phyloP scores from a whole-genome alignment of 2,113 vertebrate genomes.

The Poecilia latipinna region DNA sequence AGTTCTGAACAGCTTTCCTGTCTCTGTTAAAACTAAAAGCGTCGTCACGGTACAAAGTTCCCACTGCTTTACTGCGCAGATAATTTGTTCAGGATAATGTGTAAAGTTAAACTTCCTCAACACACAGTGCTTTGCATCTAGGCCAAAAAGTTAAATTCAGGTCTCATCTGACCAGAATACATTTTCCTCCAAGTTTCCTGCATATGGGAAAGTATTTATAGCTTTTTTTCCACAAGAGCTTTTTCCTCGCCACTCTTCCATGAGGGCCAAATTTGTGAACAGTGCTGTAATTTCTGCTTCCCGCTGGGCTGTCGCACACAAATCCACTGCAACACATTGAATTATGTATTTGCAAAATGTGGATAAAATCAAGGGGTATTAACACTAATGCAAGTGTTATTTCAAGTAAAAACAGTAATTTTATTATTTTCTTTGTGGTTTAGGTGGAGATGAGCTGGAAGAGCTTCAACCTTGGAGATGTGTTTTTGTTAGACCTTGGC shows the following conservation, averaged over 20 bases:
- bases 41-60: no score
- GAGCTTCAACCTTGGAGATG: conserved; percentile 88
- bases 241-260: no score
- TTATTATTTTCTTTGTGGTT: conserved; percentile 24
- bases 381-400: background rate
- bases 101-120: background rate
- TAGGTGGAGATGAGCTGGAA: conserved; percentile 89
- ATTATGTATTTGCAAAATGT: background rate
- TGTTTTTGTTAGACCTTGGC: conserved; percentile 88
- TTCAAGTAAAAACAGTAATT: background rate
- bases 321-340: background rate
- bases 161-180: no score
- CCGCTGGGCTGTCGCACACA: background rate
- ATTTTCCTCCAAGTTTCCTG: no score
- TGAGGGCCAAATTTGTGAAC: no score
- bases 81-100: no score
- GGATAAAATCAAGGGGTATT: no score
- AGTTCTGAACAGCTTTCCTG: no score
- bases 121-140: background rate
- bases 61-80: no score
- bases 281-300: background rate
- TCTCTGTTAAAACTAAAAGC: no score
- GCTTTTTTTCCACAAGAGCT: background rate
- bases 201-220: background rate
- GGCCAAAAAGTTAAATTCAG: no score